Evolutionary conservation across 2,797 vertebrate species (phyloP).

Genomic region (Erethizon dorsatum): DNA sequence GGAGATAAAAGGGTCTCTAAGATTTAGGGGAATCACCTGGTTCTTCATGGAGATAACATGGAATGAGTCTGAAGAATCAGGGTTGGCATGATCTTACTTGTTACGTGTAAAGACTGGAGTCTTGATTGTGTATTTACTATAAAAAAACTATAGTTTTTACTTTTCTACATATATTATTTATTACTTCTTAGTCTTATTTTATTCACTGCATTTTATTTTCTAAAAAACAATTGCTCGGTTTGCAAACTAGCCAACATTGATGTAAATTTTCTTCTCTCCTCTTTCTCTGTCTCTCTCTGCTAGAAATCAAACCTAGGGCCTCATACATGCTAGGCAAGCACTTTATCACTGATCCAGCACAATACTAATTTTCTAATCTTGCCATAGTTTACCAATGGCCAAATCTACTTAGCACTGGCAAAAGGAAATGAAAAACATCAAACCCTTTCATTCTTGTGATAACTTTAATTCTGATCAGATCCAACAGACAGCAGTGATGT

Average conservation of each 20-base stretch:
- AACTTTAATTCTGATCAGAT: conserved; percentile 78
- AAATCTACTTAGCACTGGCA: neutral
- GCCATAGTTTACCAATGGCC: neutral
- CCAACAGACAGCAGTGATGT: conserved; percentile 92
- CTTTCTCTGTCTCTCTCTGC: neutral
- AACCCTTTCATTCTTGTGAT: conserved; percentile 54
- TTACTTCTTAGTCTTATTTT: conserved; percentile 41
- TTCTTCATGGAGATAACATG: neutral
- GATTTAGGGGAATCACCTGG: neutral
- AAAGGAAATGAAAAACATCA: neutral
- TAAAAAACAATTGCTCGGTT: conserved; percentile 27
- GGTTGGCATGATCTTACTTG: neutral
- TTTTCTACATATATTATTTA: neutral
- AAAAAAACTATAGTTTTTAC: conserved; percentile 5
- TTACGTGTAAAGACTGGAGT: neutral
- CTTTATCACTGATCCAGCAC: neutral
- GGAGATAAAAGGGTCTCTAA: neutral
- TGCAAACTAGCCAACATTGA: neutral
- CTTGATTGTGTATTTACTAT: neutral
- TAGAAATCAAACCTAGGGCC: neutral
- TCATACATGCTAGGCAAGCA: neutral
- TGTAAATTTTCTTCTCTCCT: neutral
- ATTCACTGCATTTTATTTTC: conserved; percentile 49
- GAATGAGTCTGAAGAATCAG: neutral
- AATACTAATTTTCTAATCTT: conserved; percentile 28